phyloP scores from a whole-genome alignment of 2,797 vertebrate genomes.

The Garrulus glandarius region DNA sequence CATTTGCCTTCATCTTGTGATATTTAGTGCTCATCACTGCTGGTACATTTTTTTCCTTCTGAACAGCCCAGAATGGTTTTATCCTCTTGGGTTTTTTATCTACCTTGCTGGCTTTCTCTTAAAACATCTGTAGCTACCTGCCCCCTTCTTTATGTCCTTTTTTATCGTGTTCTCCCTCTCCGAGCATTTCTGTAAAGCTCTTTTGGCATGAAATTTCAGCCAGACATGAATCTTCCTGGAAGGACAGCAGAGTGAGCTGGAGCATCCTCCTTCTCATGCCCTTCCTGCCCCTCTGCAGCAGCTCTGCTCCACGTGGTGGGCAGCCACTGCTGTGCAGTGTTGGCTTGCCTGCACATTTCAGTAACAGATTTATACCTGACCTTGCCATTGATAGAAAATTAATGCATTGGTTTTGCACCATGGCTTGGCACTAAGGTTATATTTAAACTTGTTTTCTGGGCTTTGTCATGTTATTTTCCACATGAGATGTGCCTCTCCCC shows the following conservation, averaged over 20 bases:
- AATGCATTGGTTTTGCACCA: background rate
- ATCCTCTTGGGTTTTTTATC: background rate
- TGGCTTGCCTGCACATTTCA: background rate
- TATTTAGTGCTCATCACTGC: background rate
- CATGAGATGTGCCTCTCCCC: background rate
- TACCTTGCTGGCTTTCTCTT: background rate
- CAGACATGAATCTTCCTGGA: fast-evolving
- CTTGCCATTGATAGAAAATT: background rate
- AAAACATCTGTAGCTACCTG: background rate
- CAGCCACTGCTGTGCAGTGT: fast-evolving
- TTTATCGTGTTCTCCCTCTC: background rate
- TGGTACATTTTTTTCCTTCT: background rate
- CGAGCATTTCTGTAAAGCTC: background rate
- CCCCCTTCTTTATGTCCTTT: background rate
- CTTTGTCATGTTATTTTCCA: background rate
- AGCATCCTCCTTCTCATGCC: background rate
- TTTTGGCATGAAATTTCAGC: background rate
- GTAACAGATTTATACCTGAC: background rate
- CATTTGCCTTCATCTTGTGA: background rate
- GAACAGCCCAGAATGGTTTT: background rate
- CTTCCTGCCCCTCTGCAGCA: background rate
- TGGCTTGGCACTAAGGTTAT: background rate
- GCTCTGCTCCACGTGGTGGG: fast-evolving
- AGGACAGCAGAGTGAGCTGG: background rate
- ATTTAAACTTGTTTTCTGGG: background rate